phyloP scores from a whole-genome alignment of 1,140 invertebrate genomes.

The Drosophila lini region DNA sequence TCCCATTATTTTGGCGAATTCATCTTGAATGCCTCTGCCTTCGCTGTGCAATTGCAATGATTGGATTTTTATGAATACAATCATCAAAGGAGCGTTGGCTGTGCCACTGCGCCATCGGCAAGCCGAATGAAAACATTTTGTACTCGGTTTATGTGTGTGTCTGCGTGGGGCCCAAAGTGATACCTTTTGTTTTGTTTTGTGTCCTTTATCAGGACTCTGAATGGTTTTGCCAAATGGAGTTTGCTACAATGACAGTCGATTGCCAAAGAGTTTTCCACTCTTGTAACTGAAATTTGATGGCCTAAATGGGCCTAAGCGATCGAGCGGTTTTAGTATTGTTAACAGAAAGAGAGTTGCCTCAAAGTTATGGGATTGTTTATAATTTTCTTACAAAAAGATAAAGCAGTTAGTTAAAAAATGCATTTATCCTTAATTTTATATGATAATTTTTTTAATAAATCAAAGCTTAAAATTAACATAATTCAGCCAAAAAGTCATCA shows the following conservation, averaged over 20 bases:
- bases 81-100: conserved; percentile 64
- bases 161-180: conserved; percentile 23
- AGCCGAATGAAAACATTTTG: conserved; percentile 40
- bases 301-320: background rate
- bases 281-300: background rate
- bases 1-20: conserved; percentile 80
- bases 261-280: background rate
- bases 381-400: too few species aligned
- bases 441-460: too few species aligned
- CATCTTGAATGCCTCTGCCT: conserved; percentile 71
- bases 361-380: background rate
- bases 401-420: too few species aligned
- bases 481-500: too few species aligned
- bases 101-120: conserved; percentile 26
- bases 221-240: conserved; percentile 16
- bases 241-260: conserved; percentile 16
- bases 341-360: background rate
- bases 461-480: too few species aligned
- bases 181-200: conserved; percentile 44
- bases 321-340: background rate
- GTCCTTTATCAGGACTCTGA: conserved; percentile 6
- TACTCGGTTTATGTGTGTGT: conserved; percentile 12
- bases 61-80: conserved; percentile 83
- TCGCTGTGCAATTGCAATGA: conserved; percentile 76
- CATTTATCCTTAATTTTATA: too few species aligned